phyloP scores from a whole-genome alignment of 2,797 vertebrate genomes.

The Megalops cyprinoides region DNA sequence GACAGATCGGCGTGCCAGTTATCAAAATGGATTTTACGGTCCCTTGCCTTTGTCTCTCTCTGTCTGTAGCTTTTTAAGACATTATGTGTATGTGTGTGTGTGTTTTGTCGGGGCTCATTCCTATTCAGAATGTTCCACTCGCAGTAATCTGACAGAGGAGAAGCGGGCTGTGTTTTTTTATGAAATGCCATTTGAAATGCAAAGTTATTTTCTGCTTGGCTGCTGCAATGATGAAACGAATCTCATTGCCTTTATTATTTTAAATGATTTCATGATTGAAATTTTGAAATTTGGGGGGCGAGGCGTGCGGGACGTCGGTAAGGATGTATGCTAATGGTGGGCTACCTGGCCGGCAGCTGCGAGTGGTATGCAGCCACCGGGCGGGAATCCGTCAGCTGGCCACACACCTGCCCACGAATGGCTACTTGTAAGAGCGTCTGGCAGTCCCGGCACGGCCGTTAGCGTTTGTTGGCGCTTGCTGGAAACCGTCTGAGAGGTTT shows the following conservation, averaged over 20 bases:
- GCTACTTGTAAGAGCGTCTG: constrained; percentile 30
- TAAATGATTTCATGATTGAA: constrained; percentile 58
- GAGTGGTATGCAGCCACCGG: constrained; percentile 3
- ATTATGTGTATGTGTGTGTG: background rate
- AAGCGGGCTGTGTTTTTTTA: constrained; percentile 44
- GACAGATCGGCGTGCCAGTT: constrained; percentile 56
- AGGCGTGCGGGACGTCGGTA: constrained; percentile 31
- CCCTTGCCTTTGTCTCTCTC: constrained; percentile 49
- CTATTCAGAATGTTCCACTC: constrained; percentile 43
- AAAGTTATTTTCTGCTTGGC: constrained; percentile 58
- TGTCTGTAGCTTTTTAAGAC: constrained; percentile 39
- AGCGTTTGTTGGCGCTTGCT: too few relatives aligned
- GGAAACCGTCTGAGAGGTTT: too few relatives aligned
- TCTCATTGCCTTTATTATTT: constrained; percentile 59
- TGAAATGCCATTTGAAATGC: constrained; percentile 52
- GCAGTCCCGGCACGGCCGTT: too few relatives aligned
- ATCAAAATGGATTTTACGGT: constrained; percentile 64
- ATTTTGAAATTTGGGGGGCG: constrained; percentile 44
- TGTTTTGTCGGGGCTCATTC: constrained; percentile 34
- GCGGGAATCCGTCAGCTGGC: constrained; percentile 33
- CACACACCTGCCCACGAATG: too few relatives aligned
- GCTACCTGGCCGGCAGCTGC: constrained; percentile 15
- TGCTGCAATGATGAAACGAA: constrained; percentile 49
- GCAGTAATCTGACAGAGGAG: constrained; percentile 46
- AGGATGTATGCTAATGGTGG: constrained; percentile 43